Conservation (phyloP, 1,140 invertebrate species). For the Drosophila sulfurigaster region DNA sequence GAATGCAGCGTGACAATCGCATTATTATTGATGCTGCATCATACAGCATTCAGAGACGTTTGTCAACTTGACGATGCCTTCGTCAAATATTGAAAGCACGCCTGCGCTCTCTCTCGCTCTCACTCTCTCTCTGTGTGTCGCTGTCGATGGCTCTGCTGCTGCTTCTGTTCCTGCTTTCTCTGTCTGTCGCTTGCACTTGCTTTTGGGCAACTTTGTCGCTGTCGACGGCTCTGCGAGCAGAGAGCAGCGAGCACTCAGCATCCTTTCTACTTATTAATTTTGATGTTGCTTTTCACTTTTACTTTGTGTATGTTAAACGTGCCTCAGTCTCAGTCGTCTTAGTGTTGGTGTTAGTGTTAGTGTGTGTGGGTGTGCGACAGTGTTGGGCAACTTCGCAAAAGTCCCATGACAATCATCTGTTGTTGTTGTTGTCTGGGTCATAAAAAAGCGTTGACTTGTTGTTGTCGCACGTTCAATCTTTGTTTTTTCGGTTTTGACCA, state of each 20-base stretch:
- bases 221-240: conserved; percentile 11
- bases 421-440: conserved; percentile 25
- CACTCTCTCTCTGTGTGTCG: conserved; percentile 8
- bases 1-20: conserved; percentile 29
- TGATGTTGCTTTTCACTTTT: conserved; percentile 83
- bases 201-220: conserved; percentile 36
- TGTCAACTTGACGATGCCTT: conserved; percentile 63
- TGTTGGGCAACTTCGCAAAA: conserved; percentile 27
- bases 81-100: conserved; percentile 73
- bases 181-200: conserved; percentile 35
- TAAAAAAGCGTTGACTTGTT: conserved; percentile 42
- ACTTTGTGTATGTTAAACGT: conserved; percentile 78
- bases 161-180: conserved; percentile 2
- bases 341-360: conserved; percentile 3
- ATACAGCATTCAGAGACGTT: not conserved
- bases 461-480: conserved; percentile 30
- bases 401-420: conserved; percentile 45
- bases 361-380: conserved; percentile 21
- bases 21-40: conserved; percentile 45
- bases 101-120: conserved; percentile 45
- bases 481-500: conserved; percentile 16
- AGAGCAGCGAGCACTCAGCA: conserved; percentile 51
- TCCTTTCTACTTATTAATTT: conserved; percentile 83
- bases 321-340: conserved; percentile 32
- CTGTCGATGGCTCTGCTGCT: conserved; percentile 20